These are phyloP conservation scores for Heterodera carotae DNA, from an alignment of 1,140 invertebrate genomes.

Conservation along the genomic window DNA sequence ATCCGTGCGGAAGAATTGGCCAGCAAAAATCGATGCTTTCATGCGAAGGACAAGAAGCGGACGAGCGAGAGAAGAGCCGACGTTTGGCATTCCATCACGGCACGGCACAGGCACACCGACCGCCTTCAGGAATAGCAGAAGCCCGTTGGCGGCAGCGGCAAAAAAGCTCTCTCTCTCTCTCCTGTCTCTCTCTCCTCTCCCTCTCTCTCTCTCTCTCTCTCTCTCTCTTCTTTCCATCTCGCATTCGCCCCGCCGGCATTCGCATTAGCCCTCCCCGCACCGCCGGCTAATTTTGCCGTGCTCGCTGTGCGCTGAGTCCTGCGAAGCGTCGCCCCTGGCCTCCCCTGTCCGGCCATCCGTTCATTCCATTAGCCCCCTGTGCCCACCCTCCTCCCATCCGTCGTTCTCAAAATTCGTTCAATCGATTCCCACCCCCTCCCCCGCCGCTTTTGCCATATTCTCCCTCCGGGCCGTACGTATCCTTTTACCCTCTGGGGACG, in stretches of 20 bases:
- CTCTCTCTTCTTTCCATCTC: no score
- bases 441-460: not conserved
- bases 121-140: not conserved
- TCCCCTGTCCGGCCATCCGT: not conserved
- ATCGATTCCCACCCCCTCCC: not conserved
- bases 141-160: no score
- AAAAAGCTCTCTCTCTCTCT: not conserved
- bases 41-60: not conserved
- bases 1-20: not conserved
- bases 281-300: not conserved
- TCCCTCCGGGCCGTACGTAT: no score
- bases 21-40: not conserved
- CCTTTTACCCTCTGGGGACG: not conserved
- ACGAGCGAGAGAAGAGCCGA: no score
- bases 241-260: not conserved
- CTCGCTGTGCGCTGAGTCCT: not conserved
- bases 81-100: no score
- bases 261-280: no score
- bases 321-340: not conserved
- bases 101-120: not conserved
- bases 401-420: not conserved
- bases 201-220: not conserved
- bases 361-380: constrained; percentile 17
- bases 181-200: not conserved
- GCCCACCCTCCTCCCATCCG: not conserved